Percentiles rank a stretch among this genome's conserved stretches.
Conservation (phyloP, 1,140 invertebrate genomes). For the Eurosta solidaginis region DNA sequence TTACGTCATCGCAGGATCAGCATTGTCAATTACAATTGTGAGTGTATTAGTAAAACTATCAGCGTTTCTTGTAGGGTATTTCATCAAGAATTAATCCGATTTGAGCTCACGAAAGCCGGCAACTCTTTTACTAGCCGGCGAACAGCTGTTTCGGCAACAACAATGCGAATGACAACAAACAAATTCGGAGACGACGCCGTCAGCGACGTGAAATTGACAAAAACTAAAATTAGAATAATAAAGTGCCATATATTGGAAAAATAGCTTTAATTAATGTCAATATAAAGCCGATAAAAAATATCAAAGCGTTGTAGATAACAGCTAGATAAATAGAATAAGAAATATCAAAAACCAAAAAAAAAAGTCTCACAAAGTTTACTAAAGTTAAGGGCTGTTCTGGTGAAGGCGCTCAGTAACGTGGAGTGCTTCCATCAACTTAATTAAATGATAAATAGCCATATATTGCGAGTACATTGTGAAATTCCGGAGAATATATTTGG, state of each 20-base stretch:
- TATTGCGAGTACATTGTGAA: too few relatives aligned
- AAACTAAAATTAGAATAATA: slow-evolving; percentile 21
- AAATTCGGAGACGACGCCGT: too few relatives aligned
- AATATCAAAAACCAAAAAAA: neutral
- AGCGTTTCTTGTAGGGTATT: too few relatives aligned
- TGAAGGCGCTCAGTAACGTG: neutral
- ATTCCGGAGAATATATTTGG: too few relatives aligned
- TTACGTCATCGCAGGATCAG: too few relatives aligned
- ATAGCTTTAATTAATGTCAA: neutral
- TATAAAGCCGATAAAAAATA: neutral
- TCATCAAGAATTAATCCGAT: too few relatives aligned
- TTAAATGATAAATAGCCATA: too few relatives aligned
- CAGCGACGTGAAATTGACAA: slow-evolving; percentile 6
- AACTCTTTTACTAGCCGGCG: neutral
- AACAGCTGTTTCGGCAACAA: slow-evolving; percentile 5
- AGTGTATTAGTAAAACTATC: too few relatives aligned
- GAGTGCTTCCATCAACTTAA: neutral
- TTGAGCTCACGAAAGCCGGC: neutral
- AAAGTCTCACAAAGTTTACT: neutral
- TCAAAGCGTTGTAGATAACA: neutral
- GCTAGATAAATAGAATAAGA: neutral
- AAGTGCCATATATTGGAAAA: slow-evolving; percentile 25
- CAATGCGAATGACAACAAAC: neutral
- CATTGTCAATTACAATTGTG: too few relatives aligned
- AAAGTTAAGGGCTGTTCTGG: neutral